Evolutionary conservation across 2,113 vertebrate species (phyloP).

Genomic region (Corythornis cristatus): DNA sequence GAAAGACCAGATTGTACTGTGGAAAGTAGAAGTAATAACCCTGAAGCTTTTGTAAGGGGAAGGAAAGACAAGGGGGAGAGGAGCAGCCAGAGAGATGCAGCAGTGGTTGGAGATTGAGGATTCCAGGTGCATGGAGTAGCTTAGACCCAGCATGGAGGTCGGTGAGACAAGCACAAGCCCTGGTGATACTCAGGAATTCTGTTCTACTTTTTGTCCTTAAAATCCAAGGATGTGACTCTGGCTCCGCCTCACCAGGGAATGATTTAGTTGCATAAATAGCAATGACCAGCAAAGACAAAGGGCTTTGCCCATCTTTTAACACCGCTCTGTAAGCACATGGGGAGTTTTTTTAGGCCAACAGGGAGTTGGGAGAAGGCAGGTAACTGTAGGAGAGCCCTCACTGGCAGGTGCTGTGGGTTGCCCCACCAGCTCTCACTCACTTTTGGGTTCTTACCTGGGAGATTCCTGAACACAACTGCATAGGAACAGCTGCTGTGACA

Average conservation of each 20-base stretch:
- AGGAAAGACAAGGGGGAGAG: not conserved
- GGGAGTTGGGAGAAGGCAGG: no score
- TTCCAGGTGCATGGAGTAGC: not conserved
- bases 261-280: not conserved
- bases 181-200: not conserved
- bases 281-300: no score
- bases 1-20: not conserved
- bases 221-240: not conserved
- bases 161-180: not conserved
- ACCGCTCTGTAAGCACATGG: fast-evolving
- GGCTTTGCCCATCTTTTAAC: not conserved
- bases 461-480: not conserved
- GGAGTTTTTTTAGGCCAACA: no score
- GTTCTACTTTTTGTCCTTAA: not conserved
- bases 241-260: not conserved
- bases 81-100: not conserved
- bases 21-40: not conserved
- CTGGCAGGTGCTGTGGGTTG: not conserved
- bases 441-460: fast-evolving
- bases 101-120: not conserved
- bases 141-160: not conserved
- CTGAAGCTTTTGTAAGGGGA: fast-evolving
- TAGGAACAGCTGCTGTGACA: not conserved
- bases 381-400: not conserved
- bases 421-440: not conserved